phyloP scores from a whole-genome alignment of 92 coral and sea anemone genomes.

The Palythoa grandis region DNA sequence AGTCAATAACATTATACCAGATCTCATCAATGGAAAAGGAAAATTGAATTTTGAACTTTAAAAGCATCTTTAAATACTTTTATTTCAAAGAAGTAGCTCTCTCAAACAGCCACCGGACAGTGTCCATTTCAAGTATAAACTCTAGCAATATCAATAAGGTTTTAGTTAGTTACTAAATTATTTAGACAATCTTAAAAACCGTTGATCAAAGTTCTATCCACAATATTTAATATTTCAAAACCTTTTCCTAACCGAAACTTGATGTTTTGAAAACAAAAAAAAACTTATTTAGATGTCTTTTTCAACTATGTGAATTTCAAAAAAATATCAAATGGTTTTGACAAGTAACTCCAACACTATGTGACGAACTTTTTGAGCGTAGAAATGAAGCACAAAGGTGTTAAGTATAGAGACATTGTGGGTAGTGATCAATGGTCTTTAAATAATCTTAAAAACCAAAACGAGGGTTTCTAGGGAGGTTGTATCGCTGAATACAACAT shows the following conservation, averaged over 20 bases:
- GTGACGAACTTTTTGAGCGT: no score
- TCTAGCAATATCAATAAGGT: not conserved
- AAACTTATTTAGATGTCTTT: not conserved
- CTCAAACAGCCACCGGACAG: not conserved
- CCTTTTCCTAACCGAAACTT: no score
- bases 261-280: no score
- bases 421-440: not conserved
- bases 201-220: not conserved
- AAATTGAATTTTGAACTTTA: not conserved
- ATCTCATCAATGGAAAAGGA: not conserved
- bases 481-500: not conserved
- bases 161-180: not conserved
- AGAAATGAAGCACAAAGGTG: not conserved
- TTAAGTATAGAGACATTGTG: not conserved
- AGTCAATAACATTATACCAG: not conserved
- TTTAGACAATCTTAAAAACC: not conserved
- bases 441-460: not conserved
- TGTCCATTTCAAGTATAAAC: not conserved
- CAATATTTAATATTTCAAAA: not conserved
- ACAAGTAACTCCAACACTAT: no score
- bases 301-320: not conserved
- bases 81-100: not conserved
- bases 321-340: not conserved
- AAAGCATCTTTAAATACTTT: not conserved
- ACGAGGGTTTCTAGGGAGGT: not conserved